phyloP scores from a whole-genome alignment of 2,797 vertebrate genomes.

The Microcaecilia unicolor region DNA sequence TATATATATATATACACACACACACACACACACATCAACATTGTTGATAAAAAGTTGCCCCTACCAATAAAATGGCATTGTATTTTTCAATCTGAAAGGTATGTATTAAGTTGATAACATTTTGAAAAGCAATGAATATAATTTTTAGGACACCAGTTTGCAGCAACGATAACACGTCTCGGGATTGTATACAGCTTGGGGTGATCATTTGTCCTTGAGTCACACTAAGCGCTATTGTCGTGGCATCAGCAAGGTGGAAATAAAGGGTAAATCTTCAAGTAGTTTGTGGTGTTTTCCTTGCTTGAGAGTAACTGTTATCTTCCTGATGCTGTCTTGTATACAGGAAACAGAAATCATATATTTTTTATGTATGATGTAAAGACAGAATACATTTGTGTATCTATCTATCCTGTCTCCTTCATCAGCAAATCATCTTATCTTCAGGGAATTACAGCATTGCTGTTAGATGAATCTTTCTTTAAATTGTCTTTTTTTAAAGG shows the following conservation, averaged over 20 bases:
- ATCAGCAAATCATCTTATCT: no score
- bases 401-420: no score
- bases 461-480: not conserved
- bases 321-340: no score
- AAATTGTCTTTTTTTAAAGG: slow-evolving; percentile 3
- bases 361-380: no score
- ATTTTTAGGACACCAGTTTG: slow-evolving; percentile 78
- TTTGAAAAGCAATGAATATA: slow-evolving; percentile 88
- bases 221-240: slow-evolving; percentile 47
- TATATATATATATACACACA: no score
- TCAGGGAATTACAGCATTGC: no score
- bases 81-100: slow-evolving; percentile 67
- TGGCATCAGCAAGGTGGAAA: slow-evolving; percentile 56
- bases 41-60: slow-evolving; percentile 59
- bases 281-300: slow-evolving; percentile 51
- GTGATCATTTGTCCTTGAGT: slow-evolving; percentile 73
- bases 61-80: slow-evolving; percentile 47
- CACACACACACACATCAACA: slow-evolving; percentile 48
- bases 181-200: slow-evolving; percentile 63
- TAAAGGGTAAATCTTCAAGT: slow-evolving; percentile 55
- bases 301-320: slow-evolving; percentile 38
- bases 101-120: slow-evolving; percentile 86
- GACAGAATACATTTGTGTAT: no score
- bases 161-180: slow-evolving; percentile 73
- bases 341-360: no score